Evolutionary conservation across 2,113 vertebrate genomes (phyloP), one percentile per base, ranked within the genome.

Genomic region (Sceloporus tristichus): DNA sequence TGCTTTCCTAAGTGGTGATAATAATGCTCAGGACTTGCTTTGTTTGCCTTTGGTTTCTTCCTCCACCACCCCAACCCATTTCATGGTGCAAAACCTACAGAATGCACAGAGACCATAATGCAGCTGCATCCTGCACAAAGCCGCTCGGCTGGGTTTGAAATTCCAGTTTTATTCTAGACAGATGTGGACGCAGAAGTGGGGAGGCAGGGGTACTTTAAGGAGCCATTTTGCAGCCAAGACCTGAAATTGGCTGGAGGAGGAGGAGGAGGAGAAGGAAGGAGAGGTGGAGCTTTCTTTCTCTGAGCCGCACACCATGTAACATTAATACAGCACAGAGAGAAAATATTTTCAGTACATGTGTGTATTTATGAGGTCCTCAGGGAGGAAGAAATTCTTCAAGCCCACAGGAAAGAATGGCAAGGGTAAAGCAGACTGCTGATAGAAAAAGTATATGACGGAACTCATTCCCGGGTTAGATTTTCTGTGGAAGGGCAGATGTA

Each of bases 311-410:
- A 94, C 94, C 93, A 88, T 93, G 93, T 86, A 95, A 95, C 90
- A 95, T 95, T 95, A 96, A 96, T 88, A 95, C 3, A 62, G 78
- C 85, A 90, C 13, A 62, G 59, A 62, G 92, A 87, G 87, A 90
- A 94, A 95, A 91, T 95, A 94, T 95, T 95, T 94, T 93, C 92
- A 94, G 87, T 76, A 82, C 56, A 83, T 95, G 86, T 91, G 89
- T 95, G 94, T 95, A 91, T 95, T 97, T 96, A 96, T 89, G 93
- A 94, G 91, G 92, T 95, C 91, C 93, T 96, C 40, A 87, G 95
- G 91, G 94, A 94, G 0, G 21, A 90, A 89, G 92, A 89, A 77
- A 94, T 84, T 93, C 94, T 91, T 94, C 29, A 27, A 91, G 90
- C 92, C 11, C 19, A 88, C 80, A 89, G 94, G 91, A 88, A 94